Base-by-base conservation (phyloP, 2,888 invertebrate species). In the Dasypolia templi region DNA sequence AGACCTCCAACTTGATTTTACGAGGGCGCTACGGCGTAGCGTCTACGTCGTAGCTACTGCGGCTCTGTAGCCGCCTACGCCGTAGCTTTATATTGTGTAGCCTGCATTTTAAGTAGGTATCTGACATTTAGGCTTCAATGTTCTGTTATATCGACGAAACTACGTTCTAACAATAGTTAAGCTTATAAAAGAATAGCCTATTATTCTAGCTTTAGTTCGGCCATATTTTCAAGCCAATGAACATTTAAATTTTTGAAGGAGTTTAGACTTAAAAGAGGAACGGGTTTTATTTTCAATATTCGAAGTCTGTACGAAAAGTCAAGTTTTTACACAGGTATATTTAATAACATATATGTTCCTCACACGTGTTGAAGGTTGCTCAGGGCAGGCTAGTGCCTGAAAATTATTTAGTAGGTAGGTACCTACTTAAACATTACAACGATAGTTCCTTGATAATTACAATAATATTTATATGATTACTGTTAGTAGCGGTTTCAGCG, bases 31-130 rank as follows among this genome's bases (percentile, higher is more conserved):
- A 85, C 83, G 83, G 14, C 82, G 88, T 87, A 86, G 86, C 69
- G n/a, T 35, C 87, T 86, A 84, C 87, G 85, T 26, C 84, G 84
- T 83, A 83, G 82, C 61, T 32, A 71, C 62, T 68, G 65, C 67
- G 74, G 67, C 72, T 59, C 46, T 66, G 26, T 84, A 80, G 84
- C 26, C 73, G 74, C 64, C 87, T 88, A 89, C 89, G 84, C 39
- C 82, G 88, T 85, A 89, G 88, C 78, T 44, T 61, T 70, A 71
- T 73, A n/a, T 73, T 39, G 69, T 35, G 55, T 72, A 59, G 67
- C 62, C 68, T 74, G 55, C 61, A 39, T 72, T n/a, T n/a, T n/a
- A n/a, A n/a, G n/a, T n/a, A n/a, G n/a, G n/a, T 46, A 44, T 39
- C 49, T 78, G 79, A 39, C 83, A 83, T 83, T 85, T 85, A 75